Base-by-base conservation (phyloP, 1,140 invertebrate genomes). In the Catajapyx aquilonaris region DNA sequence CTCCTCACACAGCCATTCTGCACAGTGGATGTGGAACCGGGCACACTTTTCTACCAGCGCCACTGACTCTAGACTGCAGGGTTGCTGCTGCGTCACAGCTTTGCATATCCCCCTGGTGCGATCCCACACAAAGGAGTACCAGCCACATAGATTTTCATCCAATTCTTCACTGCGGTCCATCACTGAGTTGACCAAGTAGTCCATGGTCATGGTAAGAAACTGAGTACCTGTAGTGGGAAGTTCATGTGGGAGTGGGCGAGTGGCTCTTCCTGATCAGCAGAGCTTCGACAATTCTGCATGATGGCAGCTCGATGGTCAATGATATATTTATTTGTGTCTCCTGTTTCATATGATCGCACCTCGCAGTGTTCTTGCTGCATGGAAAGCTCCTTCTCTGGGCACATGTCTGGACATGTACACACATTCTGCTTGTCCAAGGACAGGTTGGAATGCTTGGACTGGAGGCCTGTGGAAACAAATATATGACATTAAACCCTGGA, bases 351-450 rank as follows among this genome's bases (percentile, higher is more conserved):
- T 2, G 49, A 20, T 35, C 64, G 56, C 4, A 77, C 55, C 55
- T 85, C 76, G 46, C 83, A 70, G 52, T 85, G 75, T 17, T 76
- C 71, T 51, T 88, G 80, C 37, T 87, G 61, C 53, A 87, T 71
- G 35, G 91, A 69, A 30, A 91, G 60, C 55, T 98, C 93, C 52
- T 90, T 94, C 54, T 98, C 93, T 0, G 93, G 90, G 55, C 94
- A 97, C 91, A 98, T 97, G 52, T 98, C 93, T 1, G 73, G 75
- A 57, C 93, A 97, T 4, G 74, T 78, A 9, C 88, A 91, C 41
- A 66, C 64, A 9, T 74, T 74, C 4, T 66, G 64, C 32, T 64
- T 66, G 3, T 66, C 62, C 15, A 57, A 59, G 18, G 54, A 52
- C n/a, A n/a, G n/a, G n/a, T n/a, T n/a, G n/a, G n/a, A n/a, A n/a